These are phyloP conservation scores for Microhierax caerulescens DNA, from an alignment of 2,797 vertebrate species.

Conservation along the genomic window DNA sequence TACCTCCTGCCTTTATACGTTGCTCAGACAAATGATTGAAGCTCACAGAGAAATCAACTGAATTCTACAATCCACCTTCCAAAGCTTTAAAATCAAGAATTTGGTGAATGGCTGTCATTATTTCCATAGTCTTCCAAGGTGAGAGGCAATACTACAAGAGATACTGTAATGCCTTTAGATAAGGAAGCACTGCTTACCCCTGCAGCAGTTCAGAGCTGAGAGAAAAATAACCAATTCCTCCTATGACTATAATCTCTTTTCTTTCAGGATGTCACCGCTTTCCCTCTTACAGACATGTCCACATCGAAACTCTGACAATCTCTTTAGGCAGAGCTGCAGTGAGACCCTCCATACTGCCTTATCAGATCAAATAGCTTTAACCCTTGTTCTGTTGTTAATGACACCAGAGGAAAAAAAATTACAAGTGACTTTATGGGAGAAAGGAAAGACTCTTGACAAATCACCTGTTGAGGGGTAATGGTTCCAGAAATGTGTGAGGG, in stretches of 20 bases:
- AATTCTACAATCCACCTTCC: background rate
- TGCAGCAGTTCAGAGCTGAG: background rate
- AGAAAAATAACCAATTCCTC: background rate
- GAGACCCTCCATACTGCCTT: background rate
- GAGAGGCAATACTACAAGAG: background rate
- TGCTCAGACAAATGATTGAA: background rate
- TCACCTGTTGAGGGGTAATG: background rate
- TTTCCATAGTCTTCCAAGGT: background rate
- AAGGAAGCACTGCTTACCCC: background rate
- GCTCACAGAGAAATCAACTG: background rate
- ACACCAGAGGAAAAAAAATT: background rate
- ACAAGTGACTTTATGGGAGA: background rate
- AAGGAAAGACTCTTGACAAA: background rate
- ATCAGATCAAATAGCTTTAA: background rate
- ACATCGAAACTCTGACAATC: background rate
- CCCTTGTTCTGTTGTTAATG: background rate
- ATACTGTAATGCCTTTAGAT: background rate
- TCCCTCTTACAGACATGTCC: background rate
- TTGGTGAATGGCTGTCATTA: background rate
- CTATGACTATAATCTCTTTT: background rate
- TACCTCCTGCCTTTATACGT: background rate
- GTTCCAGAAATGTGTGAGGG: background rate
- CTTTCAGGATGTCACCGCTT: background rate
- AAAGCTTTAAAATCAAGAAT: background rate
- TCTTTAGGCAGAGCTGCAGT: background rate